These are phyloP conservation scores for Climacteris rufus DNA, from an alignment of 2,113 vertebrate species.

Conservation along the genomic window DNA sequence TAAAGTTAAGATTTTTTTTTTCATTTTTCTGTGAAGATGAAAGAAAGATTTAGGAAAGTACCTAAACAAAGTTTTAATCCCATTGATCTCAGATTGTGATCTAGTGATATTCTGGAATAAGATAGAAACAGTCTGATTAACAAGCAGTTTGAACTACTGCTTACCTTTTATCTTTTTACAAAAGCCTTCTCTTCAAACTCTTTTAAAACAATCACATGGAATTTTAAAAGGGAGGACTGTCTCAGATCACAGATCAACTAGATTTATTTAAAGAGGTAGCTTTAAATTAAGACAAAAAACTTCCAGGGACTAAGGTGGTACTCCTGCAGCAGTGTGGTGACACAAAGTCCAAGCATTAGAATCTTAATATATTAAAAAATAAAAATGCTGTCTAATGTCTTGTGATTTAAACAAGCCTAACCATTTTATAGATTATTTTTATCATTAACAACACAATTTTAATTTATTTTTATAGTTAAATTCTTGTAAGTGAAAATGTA, in stretches of 20 bases:
- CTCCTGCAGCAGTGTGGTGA: not conserved
- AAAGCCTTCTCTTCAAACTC: not conserved
- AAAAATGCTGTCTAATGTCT: not conserved
- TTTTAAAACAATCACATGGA: not conserved
- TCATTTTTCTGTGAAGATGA: not conserved
- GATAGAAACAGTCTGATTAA: not conserved
- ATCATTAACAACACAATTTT: not conserved
- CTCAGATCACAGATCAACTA: not conserved
- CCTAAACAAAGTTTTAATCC: not conserved
- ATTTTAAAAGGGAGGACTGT: not conserved
- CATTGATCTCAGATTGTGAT: not conserved
- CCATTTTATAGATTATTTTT: not conserved
- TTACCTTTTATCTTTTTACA: not conserved
- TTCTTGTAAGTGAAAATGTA: not conserved
- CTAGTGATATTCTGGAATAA: not conserved
- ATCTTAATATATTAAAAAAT: not conserved
- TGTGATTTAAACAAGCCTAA: not conserved
- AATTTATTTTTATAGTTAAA: not conserved
- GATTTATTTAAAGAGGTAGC: not conserved
- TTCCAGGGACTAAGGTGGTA: not conserved
- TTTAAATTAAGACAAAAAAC: not conserved
- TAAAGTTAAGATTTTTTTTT: not conserved
- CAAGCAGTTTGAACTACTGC: not conserved
- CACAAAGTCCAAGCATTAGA: not conserved
- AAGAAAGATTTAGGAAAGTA: not conserved